These are phyloP conservation scores for Tryphoninae sp. DNA, from an alignment of 2,888 invertebrate genomes.

Conservation along the genomic window DNA sequence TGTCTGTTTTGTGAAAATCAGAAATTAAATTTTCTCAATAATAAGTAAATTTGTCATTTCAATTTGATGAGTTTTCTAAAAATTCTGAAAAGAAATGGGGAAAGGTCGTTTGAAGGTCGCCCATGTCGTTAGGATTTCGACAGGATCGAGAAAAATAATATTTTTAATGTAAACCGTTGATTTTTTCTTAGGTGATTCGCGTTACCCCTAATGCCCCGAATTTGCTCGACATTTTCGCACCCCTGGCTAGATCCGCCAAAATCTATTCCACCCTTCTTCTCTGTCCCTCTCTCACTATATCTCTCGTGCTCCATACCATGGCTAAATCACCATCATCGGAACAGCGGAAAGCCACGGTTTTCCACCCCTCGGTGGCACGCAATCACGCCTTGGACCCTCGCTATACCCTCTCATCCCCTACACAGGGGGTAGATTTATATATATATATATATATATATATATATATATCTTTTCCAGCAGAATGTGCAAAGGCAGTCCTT, in stretches of 20 bases:
- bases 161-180: background rate
- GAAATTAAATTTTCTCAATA: background rate
- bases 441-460: conserved; percentile 9
- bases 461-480: background rate
- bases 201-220: background rate
- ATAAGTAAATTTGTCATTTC: background rate
- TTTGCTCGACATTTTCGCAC: conserved; percentile 10
- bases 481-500: background rate
- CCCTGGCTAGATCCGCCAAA: conserved; percentile 54
- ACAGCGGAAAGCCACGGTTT: conserved; percentile 9
- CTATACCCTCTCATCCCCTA: conserved; percentile 18
- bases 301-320: background rate
- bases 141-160: background rate
- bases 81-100: no score
- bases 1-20: no score
- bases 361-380: conserved; percentile 25
- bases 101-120: no score
- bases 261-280: conserved; percentile 42
- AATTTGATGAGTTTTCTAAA: background rate
- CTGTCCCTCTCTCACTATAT: conserved; percentile 25
- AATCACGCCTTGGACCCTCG: conserved; percentile 57
- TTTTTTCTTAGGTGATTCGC: background rate
- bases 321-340: conserved; percentile 22
- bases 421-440: background rate
- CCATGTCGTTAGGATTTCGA: no score